phyloP scores from a whole-genome alignment of 2,113 vertebrate genomes.

The Holacanthus passer region DNA sequence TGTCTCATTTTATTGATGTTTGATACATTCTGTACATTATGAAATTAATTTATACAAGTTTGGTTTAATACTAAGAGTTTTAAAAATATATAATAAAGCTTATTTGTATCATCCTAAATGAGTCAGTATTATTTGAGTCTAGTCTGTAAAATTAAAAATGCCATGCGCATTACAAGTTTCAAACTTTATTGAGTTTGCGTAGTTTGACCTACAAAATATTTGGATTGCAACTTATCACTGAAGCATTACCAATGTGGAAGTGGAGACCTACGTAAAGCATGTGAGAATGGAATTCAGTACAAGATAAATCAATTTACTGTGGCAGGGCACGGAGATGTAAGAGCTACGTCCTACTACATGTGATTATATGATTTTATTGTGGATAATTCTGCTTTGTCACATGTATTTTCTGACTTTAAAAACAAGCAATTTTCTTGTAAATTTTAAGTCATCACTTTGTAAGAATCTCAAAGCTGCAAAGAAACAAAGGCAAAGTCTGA shows the following conservation, averaged over 20 bases:
- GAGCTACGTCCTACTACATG: neutral
- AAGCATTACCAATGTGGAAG: too few relatives aligned
- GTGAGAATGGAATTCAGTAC: neutral
- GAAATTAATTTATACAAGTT: too few relatives aligned
- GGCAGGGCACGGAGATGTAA: neutral
- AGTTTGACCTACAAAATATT: neutral
- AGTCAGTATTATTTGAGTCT: neutral
- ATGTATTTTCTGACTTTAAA: neutral
- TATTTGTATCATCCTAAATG: neutral
- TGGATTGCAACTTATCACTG: too few relatives aligned
- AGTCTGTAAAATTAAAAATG: neutral
- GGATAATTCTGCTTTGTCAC: neutral
- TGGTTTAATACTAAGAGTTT: neutral
- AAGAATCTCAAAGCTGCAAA: neutral
- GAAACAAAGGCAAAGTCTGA: neutral
- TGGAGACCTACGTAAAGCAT: too few relatives aligned
- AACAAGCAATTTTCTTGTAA: too few relatives aligned
- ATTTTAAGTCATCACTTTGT: neutral
- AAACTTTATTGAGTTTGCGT: neutral
- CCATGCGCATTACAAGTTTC: neutral
- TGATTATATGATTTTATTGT: neutral
- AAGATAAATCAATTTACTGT: neutral
- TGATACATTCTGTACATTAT: too few relatives aligned
- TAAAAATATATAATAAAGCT: slow-evolving; percentile 49
- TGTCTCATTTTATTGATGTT: too few relatives aligned